A percentile compares a stretch with the other conserved stretches of the same genome.
Evolutionary conservation across 2,113 vertebrate species (phyloP).

Genomic region (Cariama cristata): DNA sequence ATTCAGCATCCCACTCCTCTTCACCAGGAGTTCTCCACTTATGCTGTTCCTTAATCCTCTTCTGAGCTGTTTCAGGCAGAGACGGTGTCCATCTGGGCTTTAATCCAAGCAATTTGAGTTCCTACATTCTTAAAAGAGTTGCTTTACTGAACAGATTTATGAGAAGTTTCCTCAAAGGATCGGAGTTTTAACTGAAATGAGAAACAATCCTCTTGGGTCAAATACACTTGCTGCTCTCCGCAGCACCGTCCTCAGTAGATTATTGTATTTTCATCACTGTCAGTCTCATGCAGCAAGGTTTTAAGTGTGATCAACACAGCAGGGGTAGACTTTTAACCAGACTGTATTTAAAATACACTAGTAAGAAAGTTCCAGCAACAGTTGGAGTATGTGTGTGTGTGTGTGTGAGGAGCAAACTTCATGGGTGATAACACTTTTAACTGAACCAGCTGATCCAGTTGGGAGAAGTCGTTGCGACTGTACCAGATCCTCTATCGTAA

Average conservation of each 20-base stretch:
- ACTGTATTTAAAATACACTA: not conserved
- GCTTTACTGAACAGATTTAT: not conserved
- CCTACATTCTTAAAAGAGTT: not conserved
- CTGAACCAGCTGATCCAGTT: not conserved
- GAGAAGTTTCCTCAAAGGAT: not conserved
- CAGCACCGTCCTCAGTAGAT: not conserved
- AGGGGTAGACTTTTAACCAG: not conserved
- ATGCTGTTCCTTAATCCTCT: not conserved
- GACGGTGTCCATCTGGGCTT: not conserved
- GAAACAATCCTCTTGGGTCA: not conserved
- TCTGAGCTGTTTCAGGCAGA: not conserved
- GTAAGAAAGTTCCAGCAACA: not conserved
- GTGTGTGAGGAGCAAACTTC: not conserved
- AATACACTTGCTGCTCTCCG: not conserved
- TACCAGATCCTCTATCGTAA: not conserved
- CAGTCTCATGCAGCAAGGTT: not conserved
- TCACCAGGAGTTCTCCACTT: not conserved
- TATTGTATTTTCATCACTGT: not conserved
- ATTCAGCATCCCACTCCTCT: not conserved
- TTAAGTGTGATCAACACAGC: not conserved
- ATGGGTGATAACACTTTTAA: not conserved
- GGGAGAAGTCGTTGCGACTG: not conserved
- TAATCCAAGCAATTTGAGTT: not conserved
- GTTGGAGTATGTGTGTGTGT: rapidly evolving
- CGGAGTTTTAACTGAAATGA: not conserved